A percentile compares a stretch with the other conserved stretches of the same genome.
Evolutionary conservation across 2,888 invertebrate genomes (phyloP).

Genomic region (Drosophila phalerata): DNA sequence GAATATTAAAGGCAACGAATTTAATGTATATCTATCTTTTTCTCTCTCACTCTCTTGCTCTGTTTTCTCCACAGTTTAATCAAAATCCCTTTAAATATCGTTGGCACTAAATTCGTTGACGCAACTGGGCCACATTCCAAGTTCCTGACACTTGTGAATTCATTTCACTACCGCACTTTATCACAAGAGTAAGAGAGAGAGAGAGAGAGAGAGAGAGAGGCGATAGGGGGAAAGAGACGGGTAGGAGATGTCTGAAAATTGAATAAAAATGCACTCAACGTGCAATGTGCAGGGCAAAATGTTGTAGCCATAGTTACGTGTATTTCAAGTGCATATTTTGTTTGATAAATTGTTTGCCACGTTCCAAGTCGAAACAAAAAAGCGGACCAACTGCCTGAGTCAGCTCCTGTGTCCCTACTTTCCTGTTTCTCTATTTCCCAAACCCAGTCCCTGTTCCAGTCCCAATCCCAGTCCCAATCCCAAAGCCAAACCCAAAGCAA

Average conservation of each 20-base stretch:
- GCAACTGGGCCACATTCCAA: constrained; percentile 67
- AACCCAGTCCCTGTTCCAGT: neutral
- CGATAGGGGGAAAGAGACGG: neutral
- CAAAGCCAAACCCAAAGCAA: constrained; percentile 1
- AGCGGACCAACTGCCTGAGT: constrained; percentile 8
- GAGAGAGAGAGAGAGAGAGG: no score
- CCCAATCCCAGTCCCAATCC: no score
- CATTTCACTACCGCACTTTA: constrained; percentile 70
- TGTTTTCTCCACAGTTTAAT: constrained; percentile 1
- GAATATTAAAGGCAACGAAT: neutral
- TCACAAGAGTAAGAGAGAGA: constrained; percentile 37
- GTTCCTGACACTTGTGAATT: constrained; percentile 71
- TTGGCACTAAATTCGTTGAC: constrained; percentile 64
- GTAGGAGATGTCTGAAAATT: constrained; percentile 43
- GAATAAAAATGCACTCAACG: constrained; percentile 72
- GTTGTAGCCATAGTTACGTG: constrained; percentile 58
- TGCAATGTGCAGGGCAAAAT: constrained; percentile 38
- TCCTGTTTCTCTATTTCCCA: constrained; percentile 3
- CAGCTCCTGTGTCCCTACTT: constrained; percentile 6
- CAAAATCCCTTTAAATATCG: constrained; percentile 46
- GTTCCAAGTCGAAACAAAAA: constrained; percentile 62
- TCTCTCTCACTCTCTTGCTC: neutral
- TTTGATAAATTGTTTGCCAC: constrained; percentile 78
- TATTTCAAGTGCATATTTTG: constrained; percentile 79
- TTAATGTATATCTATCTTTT: neutral